Evolutionary conservation across 2,888 invertebrate genomes (phyloP), one percentile per base, ranked within the genome.

Genomic region (Ferrisia virgata): DNA sequence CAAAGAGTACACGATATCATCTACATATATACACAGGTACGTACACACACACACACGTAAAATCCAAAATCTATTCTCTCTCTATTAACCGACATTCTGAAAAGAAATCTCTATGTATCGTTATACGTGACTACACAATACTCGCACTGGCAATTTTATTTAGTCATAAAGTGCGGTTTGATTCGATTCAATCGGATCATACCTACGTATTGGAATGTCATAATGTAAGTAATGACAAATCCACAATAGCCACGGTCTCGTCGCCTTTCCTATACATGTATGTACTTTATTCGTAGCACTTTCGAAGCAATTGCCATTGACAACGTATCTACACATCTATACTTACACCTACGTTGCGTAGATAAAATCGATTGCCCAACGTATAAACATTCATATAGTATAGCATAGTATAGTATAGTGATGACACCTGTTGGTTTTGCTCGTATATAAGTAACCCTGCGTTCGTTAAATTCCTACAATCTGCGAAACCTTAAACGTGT

Each of bases 121-220:
- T 13, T 43, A 43, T 47, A 64, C 64, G 64, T 64, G 64, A 64
- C 64, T 64, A 28, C 64, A 64, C 64, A 64, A 64, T 64, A 64
- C 64, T 64, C 64, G 28, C 15, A 64, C 64, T 5, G 28, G 64
- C 31, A 64, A 64, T 64, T 64, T 28, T 31, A 64, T 64, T 64
- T 64, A 64, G 64, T 64, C 64, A 64, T 64, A 64, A 64, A 53
- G 64, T 64, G 64, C 64, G 64, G 64, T 64, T 64, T 13, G n/a
- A 64, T 64, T 64, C 64, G 64, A 64, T 64, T 64, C 64, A 53
- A 53, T 53, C 53, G 28, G 4, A 64, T 64, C 64, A 64, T 15
- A 64, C n/a, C n/a, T n/a, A n/a, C 64, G 64, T 64, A 64, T 64
- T 31, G 64, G 64, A 64, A 64, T 64, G 64, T 64, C 64, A 15